A percentile compares a stretch with the other conserved stretches of the same genome.
phyloP scores from a whole-genome alignment of 2,797 vertebrate species.

The Halcyon badia region DNA sequence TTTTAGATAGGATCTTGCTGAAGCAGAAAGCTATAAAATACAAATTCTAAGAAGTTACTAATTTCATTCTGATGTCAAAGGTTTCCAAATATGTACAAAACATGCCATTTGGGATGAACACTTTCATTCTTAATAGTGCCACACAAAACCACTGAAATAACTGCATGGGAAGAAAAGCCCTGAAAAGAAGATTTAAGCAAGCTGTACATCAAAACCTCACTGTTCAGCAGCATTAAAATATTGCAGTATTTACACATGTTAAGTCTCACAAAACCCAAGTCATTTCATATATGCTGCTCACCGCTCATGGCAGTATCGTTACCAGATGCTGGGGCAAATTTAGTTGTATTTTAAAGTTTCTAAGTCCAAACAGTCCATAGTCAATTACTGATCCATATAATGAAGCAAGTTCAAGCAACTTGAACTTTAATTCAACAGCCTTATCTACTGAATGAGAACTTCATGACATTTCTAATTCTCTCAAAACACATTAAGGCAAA shows the following conservation, averaged over 20 bases:
- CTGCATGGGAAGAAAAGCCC: not conserved
- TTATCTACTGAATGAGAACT: not conserved
- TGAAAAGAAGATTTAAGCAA: not conserved
- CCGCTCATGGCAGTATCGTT: not conserved
- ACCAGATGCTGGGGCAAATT: not conserved
- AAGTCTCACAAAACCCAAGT: not conserved
- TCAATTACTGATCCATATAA: not conserved
- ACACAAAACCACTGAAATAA: not conserved
- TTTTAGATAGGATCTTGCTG: not conserved
- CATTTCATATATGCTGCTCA: not conserved
- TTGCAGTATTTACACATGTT: not conserved
- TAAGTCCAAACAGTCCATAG: not conserved
- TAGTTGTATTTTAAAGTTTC: not conserved
- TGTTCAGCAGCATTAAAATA: not conserved
- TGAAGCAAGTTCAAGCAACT: not conserved
- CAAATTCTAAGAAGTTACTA: not conserved
- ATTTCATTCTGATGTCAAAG: not conserved
- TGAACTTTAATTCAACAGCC: not conserved
- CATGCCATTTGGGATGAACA: not conserved
- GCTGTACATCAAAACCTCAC: not conserved
- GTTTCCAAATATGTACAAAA: not conserved
- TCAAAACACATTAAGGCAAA: not conserved
- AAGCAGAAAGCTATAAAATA: not conserved
- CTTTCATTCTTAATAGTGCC: not conserved
- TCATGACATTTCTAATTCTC: not conserved